A percentile compares a stretch with the other conserved stretches of the same genome.
Evolutionary conservation across 2,888 invertebrate genomes (phyloP).

Genomic region (Macrostomum cliftonense): DNA sequence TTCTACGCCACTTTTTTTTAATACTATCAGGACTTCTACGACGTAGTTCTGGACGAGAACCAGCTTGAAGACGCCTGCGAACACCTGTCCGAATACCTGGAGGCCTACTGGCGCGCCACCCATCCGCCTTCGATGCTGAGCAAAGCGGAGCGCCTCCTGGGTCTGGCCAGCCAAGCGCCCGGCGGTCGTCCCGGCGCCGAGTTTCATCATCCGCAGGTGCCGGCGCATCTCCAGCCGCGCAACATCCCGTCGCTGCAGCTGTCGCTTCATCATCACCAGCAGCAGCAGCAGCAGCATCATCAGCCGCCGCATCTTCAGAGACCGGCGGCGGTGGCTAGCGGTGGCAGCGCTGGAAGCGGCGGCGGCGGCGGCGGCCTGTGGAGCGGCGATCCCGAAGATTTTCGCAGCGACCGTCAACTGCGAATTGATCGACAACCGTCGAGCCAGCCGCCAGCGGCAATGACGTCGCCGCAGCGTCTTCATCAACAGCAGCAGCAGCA

Average conservation of each 20-base stretch:
- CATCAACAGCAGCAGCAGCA: too few relatives aligned
- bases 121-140: conserved; percentile 48
- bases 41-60: conserved; percentile 92
- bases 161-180: background rate
- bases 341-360: too few relatives aligned
- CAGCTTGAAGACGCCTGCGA: conserved; percentile 98
- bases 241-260: too few relatives aligned
- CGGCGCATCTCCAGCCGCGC: too few relatives aligned
- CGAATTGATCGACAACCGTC: conserved; percentile 5
- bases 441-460: too few relatives aligned
- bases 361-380: background rate
- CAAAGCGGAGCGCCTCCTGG: conserved; percentile 10
- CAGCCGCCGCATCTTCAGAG: background rate
- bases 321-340: too few relatives aligned
- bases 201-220: too few relatives aligned
- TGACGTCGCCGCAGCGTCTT: too few relatives aligned
- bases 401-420: conserved; percentile 8
- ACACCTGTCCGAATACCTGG: conserved; percentile 90
- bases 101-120: conserved; percentile 90
- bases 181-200: too few relatives aligned
- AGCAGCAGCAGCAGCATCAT: background rate
- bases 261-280: background rate
- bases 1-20: too few relatives aligned
- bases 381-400: conserved; percentile 10
- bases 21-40: conserved; percentile 61